Evolutionary conservation across 2,888 invertebrate species (phyloP).

Genomic region (Brenthis daphne): DNA sequence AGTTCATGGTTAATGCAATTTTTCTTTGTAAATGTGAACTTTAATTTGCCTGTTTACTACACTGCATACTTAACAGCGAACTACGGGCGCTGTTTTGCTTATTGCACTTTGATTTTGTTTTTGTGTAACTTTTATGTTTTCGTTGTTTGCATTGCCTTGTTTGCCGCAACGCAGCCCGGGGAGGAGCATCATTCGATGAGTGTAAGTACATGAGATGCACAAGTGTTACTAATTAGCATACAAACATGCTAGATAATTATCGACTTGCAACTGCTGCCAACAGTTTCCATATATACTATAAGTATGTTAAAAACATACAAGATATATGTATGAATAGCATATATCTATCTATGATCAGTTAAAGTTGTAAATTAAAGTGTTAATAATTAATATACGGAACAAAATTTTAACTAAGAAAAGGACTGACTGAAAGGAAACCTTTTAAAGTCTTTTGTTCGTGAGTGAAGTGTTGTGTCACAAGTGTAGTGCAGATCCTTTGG

Average conservation of each 20-base stretch:
- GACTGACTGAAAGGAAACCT: constrained; percentile 4
- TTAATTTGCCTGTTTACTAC: constrained; percentile 23
- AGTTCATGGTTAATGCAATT: constrained; percentile 9
- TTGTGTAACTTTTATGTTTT: constrained; percentile 74
- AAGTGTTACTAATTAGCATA: constrained; percentile 3
- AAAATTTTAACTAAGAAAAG: neutral
- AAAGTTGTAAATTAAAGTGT: neutral
- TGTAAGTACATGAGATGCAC: constrained; percentile 77
- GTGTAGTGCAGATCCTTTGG: constrained; percentile 3
- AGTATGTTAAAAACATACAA: neutral
- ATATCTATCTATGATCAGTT: neutral
- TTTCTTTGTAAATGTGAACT: constrained; percentile 9
- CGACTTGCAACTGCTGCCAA: neutral
- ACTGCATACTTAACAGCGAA: constrained; percentile 19
- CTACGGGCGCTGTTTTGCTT: constrained; percentile 31
- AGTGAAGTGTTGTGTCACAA: constrained; percentile 5
- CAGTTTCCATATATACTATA: too few species aligned
- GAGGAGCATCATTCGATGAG: constrained; percentile 88
- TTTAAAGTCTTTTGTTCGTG: constrained; percentile 3
- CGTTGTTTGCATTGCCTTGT: constrained; percentile 72
- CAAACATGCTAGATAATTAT: neutral
- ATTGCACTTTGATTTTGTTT: constrained; percentile 52
- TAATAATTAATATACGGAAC: neutral
- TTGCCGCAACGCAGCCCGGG: constrained; percentile 80
- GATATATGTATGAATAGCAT: neutral